These are phyloP conservation scores for Struthidea cinerea DNA, from an alignment of 2,113 vertebrate genomes.

Conservation along the genomic window DNA sequence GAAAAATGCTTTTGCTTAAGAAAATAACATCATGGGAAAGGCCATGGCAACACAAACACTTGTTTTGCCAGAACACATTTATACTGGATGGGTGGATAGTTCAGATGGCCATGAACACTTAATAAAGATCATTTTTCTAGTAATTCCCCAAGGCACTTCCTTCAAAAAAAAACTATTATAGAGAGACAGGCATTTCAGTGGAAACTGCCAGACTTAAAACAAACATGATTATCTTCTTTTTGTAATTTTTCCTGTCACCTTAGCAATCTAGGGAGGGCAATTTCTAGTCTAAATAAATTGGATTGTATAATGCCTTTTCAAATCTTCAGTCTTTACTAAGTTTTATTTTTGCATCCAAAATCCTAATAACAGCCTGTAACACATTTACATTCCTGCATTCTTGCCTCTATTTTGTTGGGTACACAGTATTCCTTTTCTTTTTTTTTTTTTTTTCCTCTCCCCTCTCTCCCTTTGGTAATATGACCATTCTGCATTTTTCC, in stretches of 20 bases:
- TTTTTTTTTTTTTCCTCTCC: not conserved
- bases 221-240: not conserved
- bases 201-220: constrained; percentile 16
- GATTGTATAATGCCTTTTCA: not conserved
- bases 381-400: constrained; percentile 61
- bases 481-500: constrained; percentile 13
- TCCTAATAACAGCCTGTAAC: constrained; percentile 30
- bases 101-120: constrained; percentile 62
- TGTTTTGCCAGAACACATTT: constrained; percentile 67
- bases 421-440: constrained; percentile 31
- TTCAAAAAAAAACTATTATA: constrained; percentile 29
- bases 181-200: constrained; percentile 11
- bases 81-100: constrained; percentile 54
- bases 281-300: not conserved
- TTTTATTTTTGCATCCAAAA: constrained; percentile 40
- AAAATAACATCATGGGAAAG: constrained; percentile 69
- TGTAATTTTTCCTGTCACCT: not conserved
- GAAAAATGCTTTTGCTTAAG: constrained; percentile 67
- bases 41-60: constrained; percentile 70
- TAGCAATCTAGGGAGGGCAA: not conserved
- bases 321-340: not conserved
- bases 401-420: constrained; percentile 50
- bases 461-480: constrained; percentile 6
- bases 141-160: constrained; percentile 52
- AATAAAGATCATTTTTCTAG: constrained; percentile 64